Evolutionary conservation across 2,797 vertebrate genomes (phyloP).

Genomic region (Onychomys torridus): DNA sequence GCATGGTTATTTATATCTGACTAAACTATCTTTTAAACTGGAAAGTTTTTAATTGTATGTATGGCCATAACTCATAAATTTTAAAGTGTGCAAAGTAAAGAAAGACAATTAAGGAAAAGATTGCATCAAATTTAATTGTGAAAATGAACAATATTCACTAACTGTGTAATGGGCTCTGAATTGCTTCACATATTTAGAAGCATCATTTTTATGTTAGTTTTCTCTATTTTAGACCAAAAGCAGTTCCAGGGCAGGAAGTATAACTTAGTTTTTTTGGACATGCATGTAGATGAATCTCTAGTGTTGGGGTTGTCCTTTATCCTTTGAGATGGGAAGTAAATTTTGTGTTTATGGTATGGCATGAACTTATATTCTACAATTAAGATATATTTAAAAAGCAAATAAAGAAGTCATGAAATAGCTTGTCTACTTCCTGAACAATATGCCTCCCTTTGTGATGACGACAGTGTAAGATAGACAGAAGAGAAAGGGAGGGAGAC

Average conservation of each 20-base stretch:
- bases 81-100: slow-evolving; percentile 60
- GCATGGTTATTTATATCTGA: slow-evolving; percentile 12
- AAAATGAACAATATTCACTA: slow-evolving; percentile 64
- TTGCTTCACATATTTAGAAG: slow-evolving; percentile 51
- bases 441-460: not conserved
- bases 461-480: not conserved
- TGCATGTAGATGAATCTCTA: not conserved
- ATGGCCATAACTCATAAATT: slow-evolving; percentile 64
- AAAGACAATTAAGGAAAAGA: slow-evolving; percentile 58
- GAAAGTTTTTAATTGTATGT: slow-evolving; percentile 62
- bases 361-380: not conserved
- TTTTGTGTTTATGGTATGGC: not conserved
- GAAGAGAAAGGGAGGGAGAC: not conserved
- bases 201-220: not conserved
- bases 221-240: slow-evolving; percentile 48
- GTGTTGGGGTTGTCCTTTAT: not conserved
- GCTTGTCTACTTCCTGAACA: not conserved
- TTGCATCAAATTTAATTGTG: slow-evolving; percentile 52
- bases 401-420: not conserved
- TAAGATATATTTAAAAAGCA: not conserved
- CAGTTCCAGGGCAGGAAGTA: not conserved
- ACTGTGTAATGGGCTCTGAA: slow-evolving; percentile 50
- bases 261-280: not conserved
- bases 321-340: not conserved
- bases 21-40: slow-evolving; percentile 19